Evolutionary conservation across 2,113 vertebrate genomes (phyloP).

Genomic region (Salvelinus alpinus): DNA sequence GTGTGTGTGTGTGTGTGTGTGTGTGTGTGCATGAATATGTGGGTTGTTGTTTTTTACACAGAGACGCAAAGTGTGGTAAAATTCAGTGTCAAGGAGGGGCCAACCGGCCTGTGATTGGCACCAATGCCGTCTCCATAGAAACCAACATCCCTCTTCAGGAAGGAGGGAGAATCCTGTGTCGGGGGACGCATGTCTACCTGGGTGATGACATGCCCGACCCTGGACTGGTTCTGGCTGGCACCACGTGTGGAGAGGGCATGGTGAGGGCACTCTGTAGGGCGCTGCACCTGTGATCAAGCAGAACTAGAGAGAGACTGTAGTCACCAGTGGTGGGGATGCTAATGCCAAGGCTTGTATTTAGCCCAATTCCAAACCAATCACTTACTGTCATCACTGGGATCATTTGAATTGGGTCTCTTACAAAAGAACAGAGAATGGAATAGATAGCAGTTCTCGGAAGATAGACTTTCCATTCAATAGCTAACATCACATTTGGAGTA

Average conservation of each 20-base stretch:
- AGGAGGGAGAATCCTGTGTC: conserved; percentile 92
- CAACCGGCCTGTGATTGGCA: conserved; percentile 92
- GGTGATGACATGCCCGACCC: conserved; percentile 98
- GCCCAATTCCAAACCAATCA: too few relatives aligned
- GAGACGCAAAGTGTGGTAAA: conserved; percentile 96
- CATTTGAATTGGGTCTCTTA: too few relatives aligned
- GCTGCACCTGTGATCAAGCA: not conserved
- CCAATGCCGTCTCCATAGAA: conserved; percentile 97
- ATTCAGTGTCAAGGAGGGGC: conserved; percentile 98
- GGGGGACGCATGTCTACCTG: conserved; percentile 95
- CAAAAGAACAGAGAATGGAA: too few relatives aligned
- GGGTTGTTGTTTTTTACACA: conserved; percentile 49
- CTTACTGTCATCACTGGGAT: too few relatives aligned
- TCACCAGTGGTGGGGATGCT: not conserved
- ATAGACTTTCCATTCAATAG: too few relatives aligned
- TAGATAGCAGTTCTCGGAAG: too few relatives aligned
- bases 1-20: not conserved
- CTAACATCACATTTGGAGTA: too few relatives aligned
- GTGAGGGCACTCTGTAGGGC: conserved; percentile 67
- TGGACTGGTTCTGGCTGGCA: conserved; percentile 92
- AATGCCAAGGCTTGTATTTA: too few relatives aligned
- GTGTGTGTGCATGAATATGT: not conserved
- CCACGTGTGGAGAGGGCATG: conserved; percentile 92
- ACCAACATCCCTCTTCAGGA: conserved; percentile 95
- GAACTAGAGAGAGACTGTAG: not conserved